Conservation (phyloP, 2,888 invertebrate species). For the Lordiphosa fenestrarum region DNA sequence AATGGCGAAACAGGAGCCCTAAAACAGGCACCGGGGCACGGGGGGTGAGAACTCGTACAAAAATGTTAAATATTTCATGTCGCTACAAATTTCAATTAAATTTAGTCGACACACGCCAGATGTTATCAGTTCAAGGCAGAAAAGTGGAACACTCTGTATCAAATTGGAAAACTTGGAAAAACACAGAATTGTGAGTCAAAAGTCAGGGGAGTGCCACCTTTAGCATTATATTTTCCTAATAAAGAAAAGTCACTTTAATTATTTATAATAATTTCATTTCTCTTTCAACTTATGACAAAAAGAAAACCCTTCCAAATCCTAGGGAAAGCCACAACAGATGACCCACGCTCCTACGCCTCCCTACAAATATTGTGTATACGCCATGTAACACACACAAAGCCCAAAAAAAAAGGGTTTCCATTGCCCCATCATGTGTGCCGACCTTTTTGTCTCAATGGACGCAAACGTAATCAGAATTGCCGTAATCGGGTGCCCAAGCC, state of each 20-base stretch:
- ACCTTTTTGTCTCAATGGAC: conserved; percentile 39
- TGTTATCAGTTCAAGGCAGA: conserved; percentile 3
- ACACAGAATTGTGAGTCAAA: too few species aligned
- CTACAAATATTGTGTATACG: too few species aligned
- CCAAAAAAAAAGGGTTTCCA: conserved; percentile 14
- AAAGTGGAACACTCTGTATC: not conserved
- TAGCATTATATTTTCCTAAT: too few species aligned
- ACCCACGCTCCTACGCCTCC: too few species aligned
- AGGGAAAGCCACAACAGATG: too few species aligned
- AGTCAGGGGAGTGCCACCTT: too few species aligned
- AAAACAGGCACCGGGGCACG: not conserved
- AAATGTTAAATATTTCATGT: conserved; percentile 46
- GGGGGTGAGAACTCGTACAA: not conserved
- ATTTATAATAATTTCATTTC: too few species aligned
- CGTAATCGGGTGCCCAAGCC: conserved; percentile 9
- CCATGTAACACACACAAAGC: not conserved
- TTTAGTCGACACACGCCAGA: conserved; percentile 21
- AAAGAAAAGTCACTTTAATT: too few species aligned
- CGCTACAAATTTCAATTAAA: conserved; percentile 51
- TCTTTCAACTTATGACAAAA: too few species aligned
- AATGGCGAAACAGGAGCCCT: not conserved
- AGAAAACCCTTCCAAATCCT: too few species aligned
- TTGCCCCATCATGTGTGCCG: conserved; percentile 23
- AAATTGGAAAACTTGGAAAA: too few species aligned
- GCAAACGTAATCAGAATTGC: conserved; percentile 44